Base-by-base conservation (phyloP, 2,888 invertebrate species). In the Dione juno region DNA sequence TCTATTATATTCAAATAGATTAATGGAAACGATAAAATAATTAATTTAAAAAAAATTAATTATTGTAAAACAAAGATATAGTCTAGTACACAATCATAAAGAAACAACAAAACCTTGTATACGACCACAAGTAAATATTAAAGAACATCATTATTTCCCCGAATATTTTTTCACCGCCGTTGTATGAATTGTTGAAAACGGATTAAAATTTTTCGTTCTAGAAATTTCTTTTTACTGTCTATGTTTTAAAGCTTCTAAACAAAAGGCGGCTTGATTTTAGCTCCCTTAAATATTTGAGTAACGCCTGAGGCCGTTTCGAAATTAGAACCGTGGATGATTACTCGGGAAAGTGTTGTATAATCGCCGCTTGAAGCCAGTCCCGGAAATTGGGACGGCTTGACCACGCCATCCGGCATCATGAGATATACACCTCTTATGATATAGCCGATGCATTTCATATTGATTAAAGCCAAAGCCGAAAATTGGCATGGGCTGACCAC, bases 301-400 rank as follows among this genome's bases (percentile, higher is more conserved):
- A 74, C 72, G 67, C 71, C 73, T 50, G 71, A 50, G 64, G 67
- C 61, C 66, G 65, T 66, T 64, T 59, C 66, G 43, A 70, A 70
- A 73, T 74, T 72, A 72, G 70, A 68, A 57, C 58, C 53, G 66
- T 70, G 59, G 66, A 53, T 70, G 72, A 72, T 72, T 70, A 72
- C 67, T 72, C 66, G 66, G 52, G 40, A 70, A 72, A 72, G 66
- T 71, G 69, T 69, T 71, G 65, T 74, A 74, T 74, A 74, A 74
- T 74, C 72, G 70, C 14, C 52, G 72, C 66, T 71, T 14, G 66
- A 66, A 71, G 66, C 70, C 67, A 61, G 71, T 58, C 35, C 81
- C 87, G 88, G 88, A 88, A 88, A 89, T 88, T 88, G 87, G 83
- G 80, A 79, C 79, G 80, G 82, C 82, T 81, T 78, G 80, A 79